Base-by-base conservation (phyloP, 2,888 invertebrate species). In the Alloplasta piceator region DNA sequence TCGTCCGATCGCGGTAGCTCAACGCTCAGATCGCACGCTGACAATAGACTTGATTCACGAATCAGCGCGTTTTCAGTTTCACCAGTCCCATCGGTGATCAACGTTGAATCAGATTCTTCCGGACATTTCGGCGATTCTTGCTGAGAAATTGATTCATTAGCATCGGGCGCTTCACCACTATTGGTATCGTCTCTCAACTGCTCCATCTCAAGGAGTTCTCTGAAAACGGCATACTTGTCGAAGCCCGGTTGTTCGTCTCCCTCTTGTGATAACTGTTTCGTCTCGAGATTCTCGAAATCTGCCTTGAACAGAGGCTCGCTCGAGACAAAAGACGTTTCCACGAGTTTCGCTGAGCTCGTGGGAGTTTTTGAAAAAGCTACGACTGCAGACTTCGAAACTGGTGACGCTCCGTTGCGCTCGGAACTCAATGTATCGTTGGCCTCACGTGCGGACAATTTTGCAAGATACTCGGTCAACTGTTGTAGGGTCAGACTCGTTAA, bases 141-240 rank as follows among this genome's bases (percentile, higher is more conserved):
- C 56, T 39, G 43, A 1, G 86, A 85, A 6, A 89, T 74, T 2
- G 87, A 85, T 26, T 85, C 82, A 0, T 92, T 89, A 6, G 92
- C 90, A 61, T 92, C 92, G 71, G 68, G 83, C 72, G 83, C 83
- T 48, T 87, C 86, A 63, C 84, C 85, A 46, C 78, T 82, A 71
- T 71, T 86, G 82, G 83, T 86, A 36, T 85, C 89, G 79, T 80
- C 76, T 60, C 83, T 38, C 68, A 78, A 55, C 64, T 87, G 87
- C 90, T 96, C 96, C 87, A 97, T 95, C 85, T 97, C 96, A 85
- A 97, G 94, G 55, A 95, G 89, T 93, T 98, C 98, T 82, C 98
- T 94, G 88, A 98, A 98, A 0, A 96, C 98, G 0, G 98, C 98
- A 90, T 98, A 98, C 85, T 97, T 94, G 90, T 98, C 98, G 88